Evolutionary conservation across 2,888 invertebrate species (phyloP), one percentile per base, ranked within the genome.

Genomic region (Andrena praecox): DNA sequence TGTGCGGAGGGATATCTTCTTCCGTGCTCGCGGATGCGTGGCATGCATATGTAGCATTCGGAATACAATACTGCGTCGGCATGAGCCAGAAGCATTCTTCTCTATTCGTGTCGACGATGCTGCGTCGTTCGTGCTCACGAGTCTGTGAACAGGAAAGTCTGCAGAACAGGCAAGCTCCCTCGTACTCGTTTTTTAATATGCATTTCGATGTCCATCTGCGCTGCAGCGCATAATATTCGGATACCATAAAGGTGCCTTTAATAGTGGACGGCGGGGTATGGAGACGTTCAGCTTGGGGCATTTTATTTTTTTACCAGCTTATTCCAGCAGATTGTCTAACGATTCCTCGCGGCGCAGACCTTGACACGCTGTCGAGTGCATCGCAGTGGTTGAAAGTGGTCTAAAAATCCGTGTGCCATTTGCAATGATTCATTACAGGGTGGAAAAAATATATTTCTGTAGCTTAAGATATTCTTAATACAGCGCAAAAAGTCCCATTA

Each of bases 11-110:
- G 16, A n/a, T 16, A 16, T 24, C 72, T n/a, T 54, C 63, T 62
- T 63, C n/a, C 67, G 59, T 24, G 35, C 24, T 67, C 27, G 68
- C 27, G 52, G 31, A 8, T 35, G 62, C 71, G 50, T 10, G 27
- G 29, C 35, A 27, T 50, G 50, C 60, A 12, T 42, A 16, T 24
- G 76, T 10, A 42, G 54, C 62, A 42, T 71, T 71, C 29, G 31
- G 62, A 76, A 76, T 71, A 76, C 76, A 76, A 76, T 76, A 35
- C 66, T 2, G 59, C 16, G 6, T 8, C 24, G 29, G 63, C 62
- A 24, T 16, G 42, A 63, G 72, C 52, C 52, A 62, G 76, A 56
- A 63, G 72, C 52, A 71, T 76, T 76, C 54, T 62, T 76, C 54
- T 50, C 62, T 20, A 8, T 60, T 63, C 52, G 54, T 31, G 76